Evolutionary conservation across 2,888 invertebrate species (phyloP).

Genomic region (Busseola fusca): DNA sequence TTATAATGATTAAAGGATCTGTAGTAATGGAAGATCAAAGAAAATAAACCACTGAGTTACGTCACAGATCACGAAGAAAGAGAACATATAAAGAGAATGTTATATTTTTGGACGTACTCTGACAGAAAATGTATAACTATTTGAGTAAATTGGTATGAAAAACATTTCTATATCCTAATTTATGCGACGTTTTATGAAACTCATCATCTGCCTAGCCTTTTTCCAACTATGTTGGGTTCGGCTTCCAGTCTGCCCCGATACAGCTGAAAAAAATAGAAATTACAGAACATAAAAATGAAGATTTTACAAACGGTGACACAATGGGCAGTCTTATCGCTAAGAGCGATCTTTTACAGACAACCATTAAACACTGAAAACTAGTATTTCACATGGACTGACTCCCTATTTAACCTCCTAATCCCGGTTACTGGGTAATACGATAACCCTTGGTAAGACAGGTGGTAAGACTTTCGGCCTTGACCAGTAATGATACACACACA

Average conservation of each 20-base stretch:
- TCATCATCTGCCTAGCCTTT: background rate
- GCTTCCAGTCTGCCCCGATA: background rate
- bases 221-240: background rate
- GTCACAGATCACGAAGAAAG: constrained; percentile 25
- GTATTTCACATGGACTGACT: background rate
- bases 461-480: background rate
- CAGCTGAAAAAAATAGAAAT: too few relatives aligned
- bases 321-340: too few relatives aligned
- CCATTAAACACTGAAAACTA: too few relatives aligned
- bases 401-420: background rate
- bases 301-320: too few relatives aligned
- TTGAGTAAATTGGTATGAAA: background rate
- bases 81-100: background rate
- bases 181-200: background rate
- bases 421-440: background rate
- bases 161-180: background rate
- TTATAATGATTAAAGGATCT: constrained; percentile 49
- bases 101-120: constrained; percentile 12
- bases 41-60: constrained; percentile 24
- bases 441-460: background rate
- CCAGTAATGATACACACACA: too few relatives aligned
- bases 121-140: background rate
- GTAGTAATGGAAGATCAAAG: constrained; percentile 57
- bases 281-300: too few relatives aligned
- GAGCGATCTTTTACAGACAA: too few relatives aligned